Base-by-base conservation (phyloP, 2,888 invertebrate species). In the Cylindroiulus punctatus region DNA sequence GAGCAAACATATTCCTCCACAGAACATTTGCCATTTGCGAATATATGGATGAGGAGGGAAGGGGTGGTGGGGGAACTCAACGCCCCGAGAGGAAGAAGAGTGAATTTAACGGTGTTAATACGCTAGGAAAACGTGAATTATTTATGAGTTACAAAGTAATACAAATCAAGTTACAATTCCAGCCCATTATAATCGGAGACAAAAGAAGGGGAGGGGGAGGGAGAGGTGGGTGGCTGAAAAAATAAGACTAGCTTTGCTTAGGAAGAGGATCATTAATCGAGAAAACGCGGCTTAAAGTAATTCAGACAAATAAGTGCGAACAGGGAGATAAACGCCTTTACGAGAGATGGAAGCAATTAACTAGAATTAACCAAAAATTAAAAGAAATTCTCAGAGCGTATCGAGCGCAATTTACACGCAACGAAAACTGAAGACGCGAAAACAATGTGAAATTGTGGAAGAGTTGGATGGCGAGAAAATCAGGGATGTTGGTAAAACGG, bases 261-360 rank as follows among this genome's bases (percentile, higher is more conserved):
- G 52, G 52, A 52, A 52, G 12, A 52, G 52, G 52, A 52, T 52
- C 52, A 52, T 52, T 52, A 52, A 52, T 52, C 17, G 52, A 19
- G 52, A 52, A 52, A 52, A 52, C 19, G 52, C 52, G 52, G 52
- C 52, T 52, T 52, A 52, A n/a, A 17, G 17, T 52, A 52, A 52
- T 52, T 52, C 52, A 19, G n/a, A 52, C 52, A 52, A 52, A 52
- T 52, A 52, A 52, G 52, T 52, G 52, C 52, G 52, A 52, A 52
- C 17, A 19, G 52, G 36, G 52, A 52, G 52, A 52, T 52, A 52
- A 52, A 52, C 52, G 52, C 17, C 19, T 52, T 52, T 52, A 52
- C 52, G 52, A 52, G 52, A 52, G 52, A 52, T 52, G 52, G 52
- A 52, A 52, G 52, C 52, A 52, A 52, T 52, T 52, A 52, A 52